Base-by-base conservation (phyloP, 2,888 invertebrate species). In the Drosophila macrospina region DNA sequence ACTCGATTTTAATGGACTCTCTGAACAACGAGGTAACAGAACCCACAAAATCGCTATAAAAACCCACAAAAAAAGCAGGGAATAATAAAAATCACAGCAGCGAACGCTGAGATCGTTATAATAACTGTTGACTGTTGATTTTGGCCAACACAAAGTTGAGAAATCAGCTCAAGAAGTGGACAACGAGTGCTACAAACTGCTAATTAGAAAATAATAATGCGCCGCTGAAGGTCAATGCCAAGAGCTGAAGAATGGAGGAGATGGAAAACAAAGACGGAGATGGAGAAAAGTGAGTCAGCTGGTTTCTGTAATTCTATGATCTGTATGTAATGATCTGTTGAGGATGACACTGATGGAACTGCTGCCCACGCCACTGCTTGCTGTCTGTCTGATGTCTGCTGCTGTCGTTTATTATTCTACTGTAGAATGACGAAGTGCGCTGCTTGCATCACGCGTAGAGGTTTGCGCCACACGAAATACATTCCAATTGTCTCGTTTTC, bases 151-250 rank as follows among this genome's bases (percentile, higher is more conserved):
- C 44, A 80, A 62, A 47, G 41, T 41, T 47, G 39, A 64, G 66
- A 61, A 48, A 34, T 76, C 51, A 65, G 54, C 32, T 34, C 34
- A 72, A 80, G 74, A 63, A 64, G 61, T 72, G 80, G 64, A 51
- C 68, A 60, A 32, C 32, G 32, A 59, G 20, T 1, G 44, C 41
- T 51, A 16, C 26, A 8, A 36, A 52, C 59, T 78, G 78, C 79
- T 88, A 83, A 83, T 86, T 82, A 64, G 77, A 88, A 86, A 83
- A 83, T 86, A 88, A 83, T 82, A 73, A 79, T 70, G 69, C 56
- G 57, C 61, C 59, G 42, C 59, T 69, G 76, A 88, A 83, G 82
- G 83, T 88, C 86, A 79, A 71, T 81, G 78, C 62, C 78, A 69
- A 70, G 74, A 16, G 30, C 10, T 16, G 26, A 34, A 56, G 59